Conservation (phyloP, 2,888 invertebrate species). For the Mythimna pallens region DNA sequence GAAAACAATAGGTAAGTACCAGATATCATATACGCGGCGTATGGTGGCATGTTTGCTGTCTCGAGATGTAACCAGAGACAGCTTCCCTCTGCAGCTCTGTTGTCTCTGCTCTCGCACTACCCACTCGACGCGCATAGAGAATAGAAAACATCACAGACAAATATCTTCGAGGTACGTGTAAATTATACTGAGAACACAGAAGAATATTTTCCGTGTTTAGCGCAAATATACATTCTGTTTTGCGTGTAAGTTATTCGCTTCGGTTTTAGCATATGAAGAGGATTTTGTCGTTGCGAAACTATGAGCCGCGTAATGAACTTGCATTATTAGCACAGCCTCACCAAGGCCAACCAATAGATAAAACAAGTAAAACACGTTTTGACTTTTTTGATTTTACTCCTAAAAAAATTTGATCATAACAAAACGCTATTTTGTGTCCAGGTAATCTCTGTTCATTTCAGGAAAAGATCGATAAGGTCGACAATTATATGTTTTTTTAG, state of each 20-base stretch:
- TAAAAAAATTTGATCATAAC: not conserved
- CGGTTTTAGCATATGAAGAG: conserved; percentile 11
- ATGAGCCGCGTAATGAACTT: not conserved
- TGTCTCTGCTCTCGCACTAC: conserved; percentile 78
- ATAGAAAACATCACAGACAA: conserved; percentile 62
- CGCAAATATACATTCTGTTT: conserved; percentile 50
- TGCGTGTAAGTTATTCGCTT: conserved; percentile 47
- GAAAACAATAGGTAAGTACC: conserved; percentile 64
- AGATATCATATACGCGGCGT: conserved; percentile 61
- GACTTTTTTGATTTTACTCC: too few species aligned
- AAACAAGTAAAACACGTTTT: too few species aligned
- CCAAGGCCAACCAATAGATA: too few species aligned
- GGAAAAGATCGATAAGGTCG: too few species aligned
- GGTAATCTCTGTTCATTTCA: too few species aligned
- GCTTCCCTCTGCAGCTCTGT: conserved; percentile 81
- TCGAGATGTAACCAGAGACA: conserved; percentile 79
- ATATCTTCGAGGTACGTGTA: conserved; percentile 48
- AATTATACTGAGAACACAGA: conserved; percentile 56
- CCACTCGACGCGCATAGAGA: conserved; percentile 67
- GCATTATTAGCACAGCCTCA: conserved; percentile 1
- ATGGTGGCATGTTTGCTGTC: conserved; percentile 66
- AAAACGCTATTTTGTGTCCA: not conserved
- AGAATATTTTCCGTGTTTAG: conserved; percentile 52
- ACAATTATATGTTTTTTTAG: too few species aligned
- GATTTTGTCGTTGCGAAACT: not conserved